These are phyloP conservation scores for Agelas oroides DNA, from an alignment of 37 sponge, comb jelly and placozoan species.

Conservation along the genomic window DNA sequence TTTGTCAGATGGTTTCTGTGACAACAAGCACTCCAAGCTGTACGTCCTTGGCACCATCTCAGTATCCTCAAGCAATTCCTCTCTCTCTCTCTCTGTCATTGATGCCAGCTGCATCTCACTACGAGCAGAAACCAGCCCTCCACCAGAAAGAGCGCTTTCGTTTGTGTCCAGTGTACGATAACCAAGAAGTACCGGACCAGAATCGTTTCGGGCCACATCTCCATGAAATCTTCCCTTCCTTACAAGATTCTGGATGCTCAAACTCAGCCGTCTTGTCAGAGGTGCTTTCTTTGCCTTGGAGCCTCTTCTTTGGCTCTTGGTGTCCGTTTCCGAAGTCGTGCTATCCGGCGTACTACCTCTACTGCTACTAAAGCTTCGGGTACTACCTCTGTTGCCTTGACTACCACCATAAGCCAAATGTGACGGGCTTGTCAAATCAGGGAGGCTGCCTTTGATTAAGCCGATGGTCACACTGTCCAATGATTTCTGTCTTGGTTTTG, in stretches of 20 bases:
- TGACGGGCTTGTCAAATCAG: too few relatives aligned
- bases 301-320: neutral
- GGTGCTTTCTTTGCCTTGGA: neutral
- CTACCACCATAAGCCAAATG: too few relatives aligned
- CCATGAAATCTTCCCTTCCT: neutral
- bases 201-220: neutral
- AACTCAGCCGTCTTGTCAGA: neutral
- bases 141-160: neutral
- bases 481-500: too few relatives aligned
- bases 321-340: neutral
- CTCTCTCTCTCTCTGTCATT: slow-evolving; percentile 24
- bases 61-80: slow-evolving; percentile 21
- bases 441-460: too few relatives aligned
- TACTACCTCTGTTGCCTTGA: neutral
- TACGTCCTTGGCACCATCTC: slow-evolving; percentile 28
- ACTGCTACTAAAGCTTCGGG: neutral
- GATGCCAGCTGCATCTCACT: slow-evolving; percentile 21
- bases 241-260: neutral
- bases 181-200: neutral
- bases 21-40: slow-evolving; percentile 14
- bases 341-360: slow-evolving; percentile 16
- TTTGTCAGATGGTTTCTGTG: too few relatives aligned
- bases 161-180: too few relatives aligned
- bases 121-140: neutral
- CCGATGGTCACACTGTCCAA: too few relatives aligned